Evolutionary conservation across 2,888 invertebrate species (phyloP).

Genomic region (Rhagium mordax): DNA sequence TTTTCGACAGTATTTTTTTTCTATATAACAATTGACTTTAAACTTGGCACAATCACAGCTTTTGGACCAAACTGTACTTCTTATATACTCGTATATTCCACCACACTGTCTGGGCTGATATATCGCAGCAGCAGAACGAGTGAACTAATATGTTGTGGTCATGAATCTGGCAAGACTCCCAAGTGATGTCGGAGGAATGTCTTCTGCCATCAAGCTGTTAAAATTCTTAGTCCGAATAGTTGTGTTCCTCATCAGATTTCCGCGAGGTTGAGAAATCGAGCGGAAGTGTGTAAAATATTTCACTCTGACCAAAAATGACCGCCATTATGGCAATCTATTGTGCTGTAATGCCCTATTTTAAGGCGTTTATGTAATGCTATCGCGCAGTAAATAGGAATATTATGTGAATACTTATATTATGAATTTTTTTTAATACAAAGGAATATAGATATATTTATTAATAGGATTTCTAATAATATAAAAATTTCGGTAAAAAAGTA

Average conservation of each 20-base stretch:
- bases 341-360: not conserved
- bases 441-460: too few relatives aligned
- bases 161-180: slow-evolving; percentile 57
- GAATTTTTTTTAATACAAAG: too few relatives aligned
- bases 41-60: not conserved
- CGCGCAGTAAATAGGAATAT: not conserved
- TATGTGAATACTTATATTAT: too few relatives aligned
- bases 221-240: slow-evolving; percentile 67
- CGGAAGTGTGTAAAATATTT: slow-evolving; percentile 27
- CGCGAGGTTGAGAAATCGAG: slow-evolving; percentile 38
- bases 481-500: too few relatives aligned
- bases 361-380: not conserved
- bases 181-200: slow-evolving; percentile 64
- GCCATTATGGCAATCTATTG: slow-evolving; percentile 19
- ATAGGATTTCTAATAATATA: too few relatives aligned
- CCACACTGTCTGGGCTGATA: slow-evolving; percentile 15
- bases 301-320: slow-evolving; percentile 29
- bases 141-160: slow-evolving; percentile 53
- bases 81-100: slow-evolving; percentile 16
- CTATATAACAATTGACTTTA: not conserved
- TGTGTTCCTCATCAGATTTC: slow-evolving; percentile 59
- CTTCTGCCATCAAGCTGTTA: slow-evolving; percentile 63
- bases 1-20: too few relatives aligned
- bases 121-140: slow-evolving; percentile 26
- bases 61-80: not conserved